These are phyloP conservation scores for Oreochromis mossambicus DNA, from an alignment of 2,797 vertebrate genomes.

Conservation along the genomic window DNA sequence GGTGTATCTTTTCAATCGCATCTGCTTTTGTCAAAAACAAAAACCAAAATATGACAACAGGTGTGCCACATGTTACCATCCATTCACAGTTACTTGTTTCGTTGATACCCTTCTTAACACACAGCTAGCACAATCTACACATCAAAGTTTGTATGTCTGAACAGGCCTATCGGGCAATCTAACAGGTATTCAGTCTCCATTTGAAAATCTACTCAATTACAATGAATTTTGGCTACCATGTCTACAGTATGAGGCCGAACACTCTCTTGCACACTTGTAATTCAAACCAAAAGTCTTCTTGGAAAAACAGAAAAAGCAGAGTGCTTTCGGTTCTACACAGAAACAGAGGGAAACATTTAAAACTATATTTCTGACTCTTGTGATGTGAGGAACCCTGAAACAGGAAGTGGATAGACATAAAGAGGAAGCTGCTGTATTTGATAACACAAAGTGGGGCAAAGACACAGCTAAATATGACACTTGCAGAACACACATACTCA, in stretches of 20 bases:
- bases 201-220: neutral
- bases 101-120: no score
- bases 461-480: constrained; percentile 14
- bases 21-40: neutral
- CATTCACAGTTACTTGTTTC: neutral
- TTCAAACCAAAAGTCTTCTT: neutral
- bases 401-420: constrained; percentile 76
- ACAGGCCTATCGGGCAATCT: neutral
- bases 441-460: constrained; percentile 68
- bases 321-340: neutral
- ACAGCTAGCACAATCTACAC: neutral
- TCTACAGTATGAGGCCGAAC: neutral
- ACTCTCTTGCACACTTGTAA: neutral
- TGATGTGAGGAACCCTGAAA: constrained; percentile 61
- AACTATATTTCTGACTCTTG: constrained; percentile 1
- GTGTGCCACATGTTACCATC: no score
- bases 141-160: neutral
- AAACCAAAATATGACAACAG: neutral
- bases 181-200: neutral
- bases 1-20: neutral
- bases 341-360: neutral
- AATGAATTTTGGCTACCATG: neutral
- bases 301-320: neutral
- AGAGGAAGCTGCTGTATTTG: constrained; percentile 73
- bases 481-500: neutral